Conservation (phyloP, 1,140 invertebrate genomes). For the Centruroides sculpturatus region DNA sequence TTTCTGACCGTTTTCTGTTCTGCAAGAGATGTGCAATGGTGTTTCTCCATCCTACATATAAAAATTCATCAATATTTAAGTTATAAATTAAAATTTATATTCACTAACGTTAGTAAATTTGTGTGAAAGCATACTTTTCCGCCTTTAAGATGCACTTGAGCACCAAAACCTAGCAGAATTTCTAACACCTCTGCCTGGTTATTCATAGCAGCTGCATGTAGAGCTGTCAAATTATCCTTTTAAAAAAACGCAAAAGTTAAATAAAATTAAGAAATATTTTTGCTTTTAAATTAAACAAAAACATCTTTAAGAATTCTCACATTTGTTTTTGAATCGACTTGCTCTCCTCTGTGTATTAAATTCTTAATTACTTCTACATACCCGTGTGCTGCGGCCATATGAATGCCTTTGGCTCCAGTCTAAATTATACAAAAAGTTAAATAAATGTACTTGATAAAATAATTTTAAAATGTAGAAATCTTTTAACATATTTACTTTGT, state of each 20-base stretch:
- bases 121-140: constrained; percentile 23
- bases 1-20: constrained; percentile 81
- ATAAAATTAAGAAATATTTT: background rate
- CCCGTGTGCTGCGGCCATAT: constrained; percentile 80
- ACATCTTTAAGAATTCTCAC: constrained; percentile 37
- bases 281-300: background rate
- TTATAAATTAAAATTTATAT: background rate
- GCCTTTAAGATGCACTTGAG: constrained; percentile 87
- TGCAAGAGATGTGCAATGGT: constrained; percentile 84
- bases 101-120: background rate
- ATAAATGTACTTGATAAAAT: background rate
- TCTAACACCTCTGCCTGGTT: constrained; percentile 94
- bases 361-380: constrained; percentile 96
- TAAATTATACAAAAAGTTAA: constrained; percentile 21
- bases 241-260: background rate
- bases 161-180: constrained; percentile 86
- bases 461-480: background rate
- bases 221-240: constrained; percentile 93
- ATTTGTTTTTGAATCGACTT: constrained; percentile 86
- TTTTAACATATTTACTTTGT: constrained; percentile 52
- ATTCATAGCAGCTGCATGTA: constrained; percentile 95
- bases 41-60: constrained; percentile 55
- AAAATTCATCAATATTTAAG: background rate
- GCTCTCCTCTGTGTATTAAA: constrained; percentile 87
- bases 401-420: constrained; percentile 77